phyloP scores from a whole-genome alignment of 2,888 invertebrate species.

The Zonitis immaculata region DNA sequence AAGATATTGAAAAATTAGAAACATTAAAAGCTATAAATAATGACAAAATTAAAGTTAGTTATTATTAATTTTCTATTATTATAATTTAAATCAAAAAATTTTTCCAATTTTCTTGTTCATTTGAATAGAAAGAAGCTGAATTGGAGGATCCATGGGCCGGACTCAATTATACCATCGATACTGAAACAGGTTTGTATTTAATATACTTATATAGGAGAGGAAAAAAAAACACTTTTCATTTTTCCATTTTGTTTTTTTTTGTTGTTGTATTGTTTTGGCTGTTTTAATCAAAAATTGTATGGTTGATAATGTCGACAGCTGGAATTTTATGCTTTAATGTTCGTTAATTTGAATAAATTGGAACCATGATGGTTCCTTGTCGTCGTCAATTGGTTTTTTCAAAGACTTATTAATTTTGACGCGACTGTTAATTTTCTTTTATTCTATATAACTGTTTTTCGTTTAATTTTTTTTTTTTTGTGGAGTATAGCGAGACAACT shows the following conservation, averaged over 20 bases:
- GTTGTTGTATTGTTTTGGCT: neutral
- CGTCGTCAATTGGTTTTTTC: neutral
- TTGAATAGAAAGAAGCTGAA: constrained; percentile 36
- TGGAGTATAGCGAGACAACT: no score
- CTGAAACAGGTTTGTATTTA: constrained; percentile 76
- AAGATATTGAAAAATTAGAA: constrained; percentile 67
- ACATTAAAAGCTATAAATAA: constrained; percentile 54
- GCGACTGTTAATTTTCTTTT: neutral
- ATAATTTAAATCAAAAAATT: no score
- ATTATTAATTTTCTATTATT: no score
- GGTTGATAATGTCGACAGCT: constrained; percentile 19
- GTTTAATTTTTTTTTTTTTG: no score
- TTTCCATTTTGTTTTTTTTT: neutral
- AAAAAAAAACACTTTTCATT: no score
- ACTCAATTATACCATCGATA: constrained; percentile 76
- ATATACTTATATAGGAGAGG: no score
- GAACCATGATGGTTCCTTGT: constrained; percentile 14
- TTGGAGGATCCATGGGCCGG: constrained; percentile 76
- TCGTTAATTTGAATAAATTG: constrained; percentile 29
- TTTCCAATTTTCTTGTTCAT: constrained; percentile 3
- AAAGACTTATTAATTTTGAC: neutral
- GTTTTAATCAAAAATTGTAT: constrained; percentile 13
- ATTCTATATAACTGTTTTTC: no score
- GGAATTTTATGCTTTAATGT: constrained; percentile 19
- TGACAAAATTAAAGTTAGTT: constrained; percentile 49